Percentiles rank a stretch among this genome's conserved stretches.
Evolutionary conservation across 2,113 vertebrate genomes (phyloP).

Genomic region (Corythornis madagascariensis): DNA sequence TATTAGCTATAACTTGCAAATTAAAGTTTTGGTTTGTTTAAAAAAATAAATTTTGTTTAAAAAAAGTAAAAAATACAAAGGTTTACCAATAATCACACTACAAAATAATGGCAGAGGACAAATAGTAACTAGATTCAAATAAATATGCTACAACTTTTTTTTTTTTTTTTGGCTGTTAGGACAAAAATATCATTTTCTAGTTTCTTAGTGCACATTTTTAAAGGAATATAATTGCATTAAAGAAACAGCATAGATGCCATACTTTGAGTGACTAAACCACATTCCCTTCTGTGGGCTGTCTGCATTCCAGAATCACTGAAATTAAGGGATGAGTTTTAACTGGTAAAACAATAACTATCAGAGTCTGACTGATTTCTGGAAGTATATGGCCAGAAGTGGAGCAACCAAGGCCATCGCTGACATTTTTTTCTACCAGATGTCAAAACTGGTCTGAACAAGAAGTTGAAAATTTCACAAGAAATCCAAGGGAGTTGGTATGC

Average conservation of each 20-base stretch:
- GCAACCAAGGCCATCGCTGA: background rate
- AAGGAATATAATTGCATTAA: background rate
- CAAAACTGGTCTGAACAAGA: background rate
- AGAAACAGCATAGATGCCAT: background rate
- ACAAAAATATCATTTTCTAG: slow-evolving; percentile 6
- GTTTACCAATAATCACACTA: background rate
- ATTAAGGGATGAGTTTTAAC: background rate
- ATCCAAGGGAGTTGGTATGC: background rate
- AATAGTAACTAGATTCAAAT: background rate
- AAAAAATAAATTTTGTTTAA: too few relatives aligned
- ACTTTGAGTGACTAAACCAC: background rate
- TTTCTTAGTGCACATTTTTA: background rate
- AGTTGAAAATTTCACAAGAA: background rate
- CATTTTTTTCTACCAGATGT: background rate
- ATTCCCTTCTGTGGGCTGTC: background rate
- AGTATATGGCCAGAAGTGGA: background rate
- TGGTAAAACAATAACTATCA: background rate
- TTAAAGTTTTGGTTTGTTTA: background rate
- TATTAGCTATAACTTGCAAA: background rate
- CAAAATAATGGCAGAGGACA: background rate
- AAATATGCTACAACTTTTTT: background rate
- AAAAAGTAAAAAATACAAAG: background rate
- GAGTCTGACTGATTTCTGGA: background rate
- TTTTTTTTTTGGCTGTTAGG: background rate
- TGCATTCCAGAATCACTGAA: background rate